Evolutionary conservation across 30 jellyfish, hydroid and myxozoan genomes (phyloP).

Genomic region (Aurelia sp.): DNA sequence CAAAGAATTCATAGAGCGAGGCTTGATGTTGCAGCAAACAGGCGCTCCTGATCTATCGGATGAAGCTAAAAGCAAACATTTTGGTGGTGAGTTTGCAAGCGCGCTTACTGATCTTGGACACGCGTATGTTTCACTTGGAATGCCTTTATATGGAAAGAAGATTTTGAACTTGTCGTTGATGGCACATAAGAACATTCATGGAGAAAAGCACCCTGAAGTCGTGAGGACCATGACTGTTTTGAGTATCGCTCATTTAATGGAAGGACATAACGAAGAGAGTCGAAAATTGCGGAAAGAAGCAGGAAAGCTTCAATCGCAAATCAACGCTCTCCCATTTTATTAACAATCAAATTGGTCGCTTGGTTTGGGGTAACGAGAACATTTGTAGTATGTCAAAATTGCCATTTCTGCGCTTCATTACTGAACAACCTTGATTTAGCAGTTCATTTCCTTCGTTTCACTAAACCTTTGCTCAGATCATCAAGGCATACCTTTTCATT

Average conservation of each 20-base stretch:
- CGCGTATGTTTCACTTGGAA: slow-evolving; percentile 91
- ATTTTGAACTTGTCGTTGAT: slow-evolving; percentile 86
- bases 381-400: no score
- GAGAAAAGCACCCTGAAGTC: slow-evolving; percentile 99
- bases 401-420: no score
- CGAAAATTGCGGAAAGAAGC: slow-evolving; percentile 87
- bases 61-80: slow-evolving; percentile 85
- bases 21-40: slow-evolving; percentile 93
- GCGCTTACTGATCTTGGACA: slow-evolving; percentile 95
- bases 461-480: no score
- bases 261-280: slow-evolving; percentile 97
- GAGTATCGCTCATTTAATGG: slow-evolving; percentile 97
- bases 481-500: no score
- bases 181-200: slow-evolving; percentile 94
- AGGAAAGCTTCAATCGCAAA: slow-evolving; percentile 86
- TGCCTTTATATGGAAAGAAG: slow-evolving; percentile 95
- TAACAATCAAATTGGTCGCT: background rate
- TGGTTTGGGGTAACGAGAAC: no score
- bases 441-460: no score
- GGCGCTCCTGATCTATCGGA: slow-evolving; percentile 97
- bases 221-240: slow-evolving; percentile 88
- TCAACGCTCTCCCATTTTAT: slow-evolving; percentile 81
- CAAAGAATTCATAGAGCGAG: slow-evolving; percentile 92
- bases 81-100: slow-evolving; percentile 98
- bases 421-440: no score